These are phyloP conservation scores for Lutraria rhynchaena DNA, from an alignment of 1,140 invertebrate genomes.

Conservation along the genomic window DNA sequence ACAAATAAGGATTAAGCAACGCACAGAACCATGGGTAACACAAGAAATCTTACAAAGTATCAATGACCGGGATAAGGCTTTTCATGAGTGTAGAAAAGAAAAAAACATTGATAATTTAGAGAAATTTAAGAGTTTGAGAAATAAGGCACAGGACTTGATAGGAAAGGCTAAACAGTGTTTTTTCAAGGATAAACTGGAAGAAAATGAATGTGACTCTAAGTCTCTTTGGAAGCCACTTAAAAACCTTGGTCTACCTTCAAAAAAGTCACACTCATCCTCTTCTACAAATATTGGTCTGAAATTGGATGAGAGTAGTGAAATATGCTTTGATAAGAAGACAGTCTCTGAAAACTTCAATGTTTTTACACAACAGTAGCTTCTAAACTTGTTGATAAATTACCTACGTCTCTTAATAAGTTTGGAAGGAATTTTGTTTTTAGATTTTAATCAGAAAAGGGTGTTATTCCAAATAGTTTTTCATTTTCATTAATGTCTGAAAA, in stretches of 20 bases:
- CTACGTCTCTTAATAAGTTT: conserved; percentile 9
- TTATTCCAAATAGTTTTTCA: conserved; percentile 21
- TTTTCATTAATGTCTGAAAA: conserved; percentile 15
- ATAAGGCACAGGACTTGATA: conserved; percentile 22
- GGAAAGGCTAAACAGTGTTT: conserved; percentile 16
- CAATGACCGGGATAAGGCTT: conserved; percentile 1
- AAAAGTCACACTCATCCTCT: conserved; percentile 24
- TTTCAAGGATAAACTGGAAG: conserved; percentile 11
- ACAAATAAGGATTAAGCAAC: conserved; percentile 20
- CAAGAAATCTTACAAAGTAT: conserved; percentile 8
- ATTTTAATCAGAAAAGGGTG: background rate
- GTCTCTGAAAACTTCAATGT: conserved; percentile 31
- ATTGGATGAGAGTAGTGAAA: conserved; percentile 35
- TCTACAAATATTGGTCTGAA: conserved; percentile 33
- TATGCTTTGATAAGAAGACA: conserved; percentile 36
- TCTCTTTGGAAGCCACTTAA: conserved; percentile 34
- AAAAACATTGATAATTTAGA: background rate
- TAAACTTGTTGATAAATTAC: conserved; percentile 28
- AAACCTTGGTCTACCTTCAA: conserved; percentile 27
- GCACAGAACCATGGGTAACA: conserved; percentile 26
- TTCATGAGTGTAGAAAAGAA: background rate
- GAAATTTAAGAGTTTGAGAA: background rate
- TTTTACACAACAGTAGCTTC: conserved; percentile 10
- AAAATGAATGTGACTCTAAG: conserved; percentile 33
- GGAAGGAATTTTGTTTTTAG: conserved; percentile 1